These are phyloP conservation scores for Berghia stephanieae DNA, from an alignment of 1,140 invertebrate species.

Conservation along the genomic window DNA sequence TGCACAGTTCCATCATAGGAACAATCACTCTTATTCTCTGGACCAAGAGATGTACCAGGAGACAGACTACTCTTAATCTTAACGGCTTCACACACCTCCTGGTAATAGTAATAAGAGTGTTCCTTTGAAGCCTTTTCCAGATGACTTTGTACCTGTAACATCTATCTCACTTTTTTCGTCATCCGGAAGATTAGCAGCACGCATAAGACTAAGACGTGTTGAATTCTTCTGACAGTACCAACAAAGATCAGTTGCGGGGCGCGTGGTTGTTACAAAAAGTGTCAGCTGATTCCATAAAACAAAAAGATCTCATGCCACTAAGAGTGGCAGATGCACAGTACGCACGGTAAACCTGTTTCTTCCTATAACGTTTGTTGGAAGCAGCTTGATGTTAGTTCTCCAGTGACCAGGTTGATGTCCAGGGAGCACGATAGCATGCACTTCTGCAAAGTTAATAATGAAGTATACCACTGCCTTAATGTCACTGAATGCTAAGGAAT, in stretches of 20 bases:
- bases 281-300: not conserved
- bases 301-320: not conserved
- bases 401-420: not conserved
- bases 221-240: not conserved
- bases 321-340: too few species aligned
- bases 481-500: not conserved
- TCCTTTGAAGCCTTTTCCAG: too few species aligned
- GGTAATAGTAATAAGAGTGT: too few species aligned
- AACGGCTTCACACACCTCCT: too few species aligned
- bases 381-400: not conserved
- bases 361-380: not conserved
- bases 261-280: not conserved
- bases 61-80: too few species aligned
- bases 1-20: too few species aligned
- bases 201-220: too few species aligned
- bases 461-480: not conserved
- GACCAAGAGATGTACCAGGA: too few species aligned
- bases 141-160: too few species aligned
- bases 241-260: conserved; percentile 4
- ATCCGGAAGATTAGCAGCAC: too few species aligned
- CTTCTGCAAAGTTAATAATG: not conserved
- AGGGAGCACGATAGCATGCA: not conserved
- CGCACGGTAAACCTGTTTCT: not conserved
- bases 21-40: too few species aligned
- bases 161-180: too few species aligned